A percentile compares a stretch with the other conserved stretches of the same genome.
Evolutionary conservation across 2,797 vertebrate genomes (phyloP).

Genomic region (Pteropus rufus): DNA sequence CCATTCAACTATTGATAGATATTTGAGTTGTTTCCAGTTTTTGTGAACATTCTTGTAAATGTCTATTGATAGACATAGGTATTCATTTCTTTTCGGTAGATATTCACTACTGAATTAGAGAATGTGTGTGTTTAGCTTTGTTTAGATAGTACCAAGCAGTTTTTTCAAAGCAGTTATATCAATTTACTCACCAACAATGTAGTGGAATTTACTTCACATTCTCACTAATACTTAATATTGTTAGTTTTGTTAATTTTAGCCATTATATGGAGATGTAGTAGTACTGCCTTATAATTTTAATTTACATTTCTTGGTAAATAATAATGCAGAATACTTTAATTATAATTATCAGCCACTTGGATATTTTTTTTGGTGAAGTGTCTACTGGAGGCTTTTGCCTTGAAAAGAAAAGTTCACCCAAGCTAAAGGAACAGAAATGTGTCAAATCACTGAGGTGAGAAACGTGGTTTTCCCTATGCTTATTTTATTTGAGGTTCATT

Average conservation of each 20-base stretch:
- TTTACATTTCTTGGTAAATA: neutral
- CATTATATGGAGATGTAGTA: neutral
- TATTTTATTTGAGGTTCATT: neutral
- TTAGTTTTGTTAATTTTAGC: neutral
- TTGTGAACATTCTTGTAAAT: neutral
- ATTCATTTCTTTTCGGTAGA: neutral
- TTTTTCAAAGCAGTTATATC: neutral
- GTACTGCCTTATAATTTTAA: neutral
- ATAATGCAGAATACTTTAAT: neutral
- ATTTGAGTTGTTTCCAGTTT: neutral
- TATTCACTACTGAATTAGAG: neutral
- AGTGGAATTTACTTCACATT: neutral
- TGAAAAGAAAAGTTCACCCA: neutral
- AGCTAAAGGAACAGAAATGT: neutral
- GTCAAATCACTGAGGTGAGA: neutral
- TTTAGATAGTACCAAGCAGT: neutral
- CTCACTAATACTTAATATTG: neutral
- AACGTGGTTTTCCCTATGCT: neutral
- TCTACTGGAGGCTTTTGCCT: neutral
- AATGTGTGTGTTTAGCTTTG: neutral
- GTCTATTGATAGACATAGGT: neutral
- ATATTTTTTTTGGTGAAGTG: neutral
- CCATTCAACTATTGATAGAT: neutral
- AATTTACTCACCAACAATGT: neutral
- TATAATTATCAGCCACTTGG: neutral